Conservation (phyloP, 2,113 vertebrate genomes). For the Capra hircus region DNA sequence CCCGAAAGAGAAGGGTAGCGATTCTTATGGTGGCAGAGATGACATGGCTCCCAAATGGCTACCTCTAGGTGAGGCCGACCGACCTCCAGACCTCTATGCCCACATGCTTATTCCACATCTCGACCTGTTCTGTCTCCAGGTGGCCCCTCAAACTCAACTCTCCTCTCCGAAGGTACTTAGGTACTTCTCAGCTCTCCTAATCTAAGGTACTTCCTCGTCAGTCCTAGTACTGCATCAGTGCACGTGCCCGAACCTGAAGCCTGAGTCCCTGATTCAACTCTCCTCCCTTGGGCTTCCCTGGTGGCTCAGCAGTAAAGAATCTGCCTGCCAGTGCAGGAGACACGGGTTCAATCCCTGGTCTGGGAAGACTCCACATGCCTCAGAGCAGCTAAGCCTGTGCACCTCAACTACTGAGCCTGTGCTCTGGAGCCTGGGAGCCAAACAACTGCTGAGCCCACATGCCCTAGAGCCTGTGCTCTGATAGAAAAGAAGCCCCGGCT, state of each 20-base stretch:
- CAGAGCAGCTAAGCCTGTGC: background rate
- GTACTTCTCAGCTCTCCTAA: background rate
- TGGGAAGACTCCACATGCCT: background rate
- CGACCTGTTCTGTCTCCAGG: background rate
- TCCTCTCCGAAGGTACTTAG: background rate
- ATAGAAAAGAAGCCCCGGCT: background rate
- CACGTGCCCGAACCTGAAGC: accelerated
- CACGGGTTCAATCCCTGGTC: background rate
- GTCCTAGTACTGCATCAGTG: accelerated
- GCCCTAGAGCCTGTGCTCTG: background rate
- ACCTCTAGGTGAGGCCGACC: background rate
- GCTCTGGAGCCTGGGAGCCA: background rate
- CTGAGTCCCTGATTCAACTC: background rate
- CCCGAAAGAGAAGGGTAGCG: background rate
- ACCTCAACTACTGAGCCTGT: background rate
- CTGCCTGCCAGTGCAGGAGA: background rate
- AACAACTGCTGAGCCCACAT: background rate
- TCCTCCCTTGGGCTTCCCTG: background rate
- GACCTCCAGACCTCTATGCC: background rate
- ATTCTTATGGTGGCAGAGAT: background rate
- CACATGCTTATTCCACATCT: background rate
- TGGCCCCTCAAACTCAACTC: background rate
- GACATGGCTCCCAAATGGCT: background rate
- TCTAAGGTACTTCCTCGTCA: background rate
- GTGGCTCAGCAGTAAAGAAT: background rate